These are phyloP conservation scores for Rotaria macrura DNA, from an alignment of 2,888 invertebrate genomes.

Conservation along the genomic window DNA sequence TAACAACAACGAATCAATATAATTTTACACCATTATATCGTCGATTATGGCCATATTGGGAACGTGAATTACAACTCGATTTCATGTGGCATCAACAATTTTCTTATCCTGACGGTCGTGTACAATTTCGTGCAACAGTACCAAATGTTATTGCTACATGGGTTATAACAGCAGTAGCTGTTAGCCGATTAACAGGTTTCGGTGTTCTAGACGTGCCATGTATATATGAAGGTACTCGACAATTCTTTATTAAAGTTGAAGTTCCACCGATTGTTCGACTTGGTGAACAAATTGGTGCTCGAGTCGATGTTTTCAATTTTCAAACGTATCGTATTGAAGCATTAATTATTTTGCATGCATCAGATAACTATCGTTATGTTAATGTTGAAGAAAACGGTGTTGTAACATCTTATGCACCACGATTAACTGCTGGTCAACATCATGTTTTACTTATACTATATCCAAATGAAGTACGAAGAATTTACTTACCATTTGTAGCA, in stretches of 20 bases:
- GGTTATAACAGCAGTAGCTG: constrained; percentile 82
- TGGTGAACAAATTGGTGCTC: constrained; percentile 82
- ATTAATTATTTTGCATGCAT: constrained; percentile 21
- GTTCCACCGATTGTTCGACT: constrained; percentile 71
- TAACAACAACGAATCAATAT: neutral
- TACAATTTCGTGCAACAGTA: constrained; percentile 43
- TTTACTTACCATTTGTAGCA: neutral
- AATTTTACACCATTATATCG: constrained; percentile 6
- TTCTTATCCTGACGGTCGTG: constrained; percentile 42
- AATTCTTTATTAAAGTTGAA: constrained; percentile 90
- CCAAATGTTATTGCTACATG: constrained; percentile 55
- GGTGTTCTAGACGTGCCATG: constrained; percentile 69
- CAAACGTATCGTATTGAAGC: constrained; percentile 56
- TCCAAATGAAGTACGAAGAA: constrained; percentile 18
- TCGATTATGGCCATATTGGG: constrained; percentile 17
- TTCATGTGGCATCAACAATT: constrained; percentile 33
- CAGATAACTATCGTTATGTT: constrained; percentile 25
- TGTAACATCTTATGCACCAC: neutral
- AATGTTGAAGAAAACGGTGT: constrained; percentile 25
- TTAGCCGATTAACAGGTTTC: constrained; percentile 73
- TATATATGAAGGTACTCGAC: constrained; percentile 74
- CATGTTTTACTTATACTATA: neutral
- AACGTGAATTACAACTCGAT: constrained; percentile 23
- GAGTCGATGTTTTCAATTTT: constrained; percentile 86
- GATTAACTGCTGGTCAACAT: constrained; percentile 14